Base-by-base conservation (phyloP, 2,113 vertebrate species). In the Numida meleagris region DNA sequence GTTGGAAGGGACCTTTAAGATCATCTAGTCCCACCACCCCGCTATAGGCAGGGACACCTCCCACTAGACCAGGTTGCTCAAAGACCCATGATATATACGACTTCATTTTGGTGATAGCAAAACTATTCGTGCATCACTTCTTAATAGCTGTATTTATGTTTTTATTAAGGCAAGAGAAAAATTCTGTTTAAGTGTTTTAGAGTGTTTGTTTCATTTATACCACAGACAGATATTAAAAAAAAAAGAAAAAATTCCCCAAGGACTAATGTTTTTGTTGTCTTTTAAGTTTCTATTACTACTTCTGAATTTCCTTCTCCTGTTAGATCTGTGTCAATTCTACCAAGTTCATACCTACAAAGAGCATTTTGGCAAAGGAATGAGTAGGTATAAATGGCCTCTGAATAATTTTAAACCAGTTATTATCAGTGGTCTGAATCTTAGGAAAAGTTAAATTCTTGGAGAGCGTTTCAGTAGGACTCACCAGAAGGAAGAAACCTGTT, bases 291-390 rank as follows among this genome's bases (percentile, higher is more conserved):
- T 33, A 0, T 42, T 6, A 18, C 19, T 61, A 12, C 76, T 63
- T 10, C 57, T 48, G 46, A 45, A 10, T 45, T 67, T 75, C 68
- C 77, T 9, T 23, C 4, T n/a, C 19, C 23, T 25, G 7, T 58
- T 55, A 33, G 55, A 2, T 15, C 23, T 21, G 33, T 27, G 40
- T n/a, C 40, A 33, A 0, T 33, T 33, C 76, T 43, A 0, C 17
- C 25, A 27, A 45, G 31, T 4, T 68, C 36, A 16, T 42, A 59
- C 55, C 76, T 55, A 2, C 4, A 12, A 72, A 46, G 67, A 91
- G 2, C 24, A 2, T 5, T 4, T 16, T 57, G 82, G 78, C 78
- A 79, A 57, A 85, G 78, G 40, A 67, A 57, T 4, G 4, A 43
- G 42, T 9, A 31, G 45, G 27, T 38, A 61, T 63, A 59, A 95